Evolutionary conservation across 1,140 invertebrate genomes (phyloP).

Genomic region (Xylocopa sonorina): DNA sequence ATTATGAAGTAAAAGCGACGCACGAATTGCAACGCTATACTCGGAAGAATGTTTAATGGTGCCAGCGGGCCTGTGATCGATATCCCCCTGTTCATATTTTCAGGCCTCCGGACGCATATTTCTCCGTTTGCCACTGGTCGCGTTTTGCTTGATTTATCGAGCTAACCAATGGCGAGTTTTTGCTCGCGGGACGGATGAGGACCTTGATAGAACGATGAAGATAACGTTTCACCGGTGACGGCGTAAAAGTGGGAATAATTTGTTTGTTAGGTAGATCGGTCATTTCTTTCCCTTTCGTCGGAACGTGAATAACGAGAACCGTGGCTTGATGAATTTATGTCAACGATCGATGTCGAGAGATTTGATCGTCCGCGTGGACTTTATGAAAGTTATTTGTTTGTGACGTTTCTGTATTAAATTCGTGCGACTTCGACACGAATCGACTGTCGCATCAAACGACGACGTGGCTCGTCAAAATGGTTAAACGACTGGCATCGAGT

Average conservation of each 20-base stretch:
- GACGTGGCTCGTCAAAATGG: too few relatives aligned
- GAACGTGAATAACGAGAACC: not conserved
- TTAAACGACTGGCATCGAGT: too few relatives aligned
- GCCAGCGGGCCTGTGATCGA: not conserved
- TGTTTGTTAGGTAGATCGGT: not conserved
- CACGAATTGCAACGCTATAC: too few relatives aligned
- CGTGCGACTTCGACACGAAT: too few relatives aligned
- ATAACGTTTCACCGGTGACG: not conserved
- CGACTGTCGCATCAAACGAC: too few relatives aligned
- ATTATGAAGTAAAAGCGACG: too few relatives aligned
- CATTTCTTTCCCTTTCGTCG: not conserved
- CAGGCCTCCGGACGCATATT: not conserved
- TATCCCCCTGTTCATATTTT: not conserved
- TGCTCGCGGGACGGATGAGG: not conserved
- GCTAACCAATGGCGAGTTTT: not conserved
- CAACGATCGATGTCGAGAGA: not conserved
- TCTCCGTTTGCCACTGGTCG: not conserved
- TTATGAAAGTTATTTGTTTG: not conserved
- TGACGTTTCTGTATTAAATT: too few relatives aligned
- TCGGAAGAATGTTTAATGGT: too few relatives aligned
- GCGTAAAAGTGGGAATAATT: conserved; percentile 19
- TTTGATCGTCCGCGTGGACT: not conserved
- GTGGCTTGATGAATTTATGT: not conserved
- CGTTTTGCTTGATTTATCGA: conserved; percentile 8
- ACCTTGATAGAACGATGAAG: conserved; percentile 7